Percentiles rank a stretch among this genome's conserved stretches.
phyloP scores from a whole-genome alignment of 2,797 vertebrate genomes.

The Hyperoplus immaculatus region DNA sequence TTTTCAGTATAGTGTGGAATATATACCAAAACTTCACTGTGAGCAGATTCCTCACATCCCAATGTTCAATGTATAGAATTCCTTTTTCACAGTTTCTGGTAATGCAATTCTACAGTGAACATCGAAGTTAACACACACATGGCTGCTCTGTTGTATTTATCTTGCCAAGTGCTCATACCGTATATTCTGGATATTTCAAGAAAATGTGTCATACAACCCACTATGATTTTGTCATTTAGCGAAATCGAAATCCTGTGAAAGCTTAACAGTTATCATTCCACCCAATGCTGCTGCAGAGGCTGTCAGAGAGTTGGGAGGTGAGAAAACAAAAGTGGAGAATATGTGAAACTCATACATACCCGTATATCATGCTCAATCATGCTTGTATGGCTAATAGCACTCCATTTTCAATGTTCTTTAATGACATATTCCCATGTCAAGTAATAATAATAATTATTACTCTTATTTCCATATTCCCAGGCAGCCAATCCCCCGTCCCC shows the following conservation, averaged over 20 bases:
- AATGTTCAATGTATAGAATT: background rate
- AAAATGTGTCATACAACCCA: background rate
- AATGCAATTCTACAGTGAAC: background rate
- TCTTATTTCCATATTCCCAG: slow-evolving; percentile 45
- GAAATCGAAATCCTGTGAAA: slow-evolving; percentile 28
- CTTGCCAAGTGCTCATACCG: background rate
- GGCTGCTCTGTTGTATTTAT: background rate
- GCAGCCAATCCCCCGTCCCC: slow-evolving; percentile 84
- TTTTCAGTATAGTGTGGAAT: background rate
- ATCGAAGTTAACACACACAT: background rate
- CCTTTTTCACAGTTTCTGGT: background rate
- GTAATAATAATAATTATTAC: background rate
- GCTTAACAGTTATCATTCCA: slow-evolving; percentile 66
- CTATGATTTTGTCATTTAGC: slow-evolving; percentile 48
- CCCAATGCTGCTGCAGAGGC: slow-evolving; percentile 59
- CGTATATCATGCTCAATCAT: background rate
- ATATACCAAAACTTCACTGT: background rate
- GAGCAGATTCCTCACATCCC: background rate
- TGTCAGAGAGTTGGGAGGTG: slow-evolving; percentile 50
- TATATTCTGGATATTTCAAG: background rate
- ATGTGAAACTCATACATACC: background rate
- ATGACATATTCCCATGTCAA: background rate
- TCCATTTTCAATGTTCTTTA: background rate
- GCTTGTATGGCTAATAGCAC: background rate
- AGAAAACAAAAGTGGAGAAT: background rate